Base-by-base conservation (phyloP, 2,113 vertebrate species). In the Tiliqua scincoides region DNA sequence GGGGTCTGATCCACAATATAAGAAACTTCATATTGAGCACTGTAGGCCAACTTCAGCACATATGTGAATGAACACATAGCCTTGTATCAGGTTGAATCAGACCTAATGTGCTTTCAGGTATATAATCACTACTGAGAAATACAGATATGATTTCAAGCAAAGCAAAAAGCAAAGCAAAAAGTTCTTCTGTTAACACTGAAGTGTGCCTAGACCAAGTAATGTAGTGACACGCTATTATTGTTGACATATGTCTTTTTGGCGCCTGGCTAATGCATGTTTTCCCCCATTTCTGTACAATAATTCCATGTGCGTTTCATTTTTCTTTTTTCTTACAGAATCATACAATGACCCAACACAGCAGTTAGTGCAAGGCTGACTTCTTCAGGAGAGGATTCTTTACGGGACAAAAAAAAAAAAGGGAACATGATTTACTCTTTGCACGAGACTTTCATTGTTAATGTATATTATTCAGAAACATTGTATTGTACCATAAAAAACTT, bases 301-400 rank as follows among this genome's bases (percentile, higher is more conserved):
- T 84, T 83, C 35, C 78, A 63, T 76, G 57, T 88, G 71, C 85
- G 88, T 93, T 88, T 79, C 91, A 93, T 91, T 20, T 92, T 92
- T 92, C 68, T 94, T 92, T 95, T 94, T 88, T 87, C 73, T 97
- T 97, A 73, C 97, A 99, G 99, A 99, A 99, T 93, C 98, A 99
- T 96, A 98, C 98, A 92, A 98, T 99, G 98, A 99, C 98, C 95
- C 98, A 99, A 94, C 99, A 99, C 96, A 99, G 97, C 98, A 99
- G 99, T 97, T 99, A 99, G 98, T 98, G 94, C 96, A 97, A 95
- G 94, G 94, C 93, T 88, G 30, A 12, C 89, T 95, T 93, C 93
- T 94, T 95, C 88, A 91, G 94, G 94, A 95, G 91, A 88, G n/a
- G 85, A 94, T 90, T 86, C 91, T 92, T 93, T 95, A 96, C 95